These are phyloP conservation scores for Drosophila persimilis DNA, from an alignment of 1,140 invertebrate genomes.

Conservation along the genomic window DNA sequence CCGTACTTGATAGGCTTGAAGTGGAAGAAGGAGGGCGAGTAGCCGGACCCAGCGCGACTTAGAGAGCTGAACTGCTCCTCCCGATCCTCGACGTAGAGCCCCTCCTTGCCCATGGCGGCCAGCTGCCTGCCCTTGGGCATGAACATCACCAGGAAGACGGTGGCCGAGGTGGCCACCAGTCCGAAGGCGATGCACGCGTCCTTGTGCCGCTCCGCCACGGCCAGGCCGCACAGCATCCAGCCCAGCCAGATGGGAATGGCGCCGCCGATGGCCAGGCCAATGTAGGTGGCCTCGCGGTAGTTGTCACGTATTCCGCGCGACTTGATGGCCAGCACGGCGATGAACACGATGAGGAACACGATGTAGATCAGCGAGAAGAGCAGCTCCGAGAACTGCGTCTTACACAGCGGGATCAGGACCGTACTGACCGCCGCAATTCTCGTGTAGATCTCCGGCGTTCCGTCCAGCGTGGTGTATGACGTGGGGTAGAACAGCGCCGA, in stretches of 20 bases:
- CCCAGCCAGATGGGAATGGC: conserved; percentile 94
- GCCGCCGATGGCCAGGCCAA: conserved; percentile 92
- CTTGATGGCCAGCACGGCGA: conserved; percentile 92
- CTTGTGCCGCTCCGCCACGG: conserved; percentile 89
- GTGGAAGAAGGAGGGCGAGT: conserved; percentile 95
- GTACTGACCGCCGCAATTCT: conserved; percentile 74
- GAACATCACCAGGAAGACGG: conserved; percentile 96
- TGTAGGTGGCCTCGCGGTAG: conserved; percentile 94
- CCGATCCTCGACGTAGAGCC: conserved; percentile 90
- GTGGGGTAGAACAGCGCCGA: conserved; percentile 79
- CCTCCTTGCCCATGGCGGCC: conserved; percentile 93
- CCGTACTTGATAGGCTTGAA: conserved; percentile 92
- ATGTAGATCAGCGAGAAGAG: conserved; percentile 92
- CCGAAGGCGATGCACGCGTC: conserved; percentile 95
- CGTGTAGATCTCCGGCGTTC: conserved; percentile 73
- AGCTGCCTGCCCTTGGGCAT: conserved; percentile 96
- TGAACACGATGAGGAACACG: conserved; percentile 92
- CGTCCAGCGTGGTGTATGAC: conserved; percentile 67
- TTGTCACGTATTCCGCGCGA: conserved; percentile 95
- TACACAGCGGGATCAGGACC: conserved; percentile 85
- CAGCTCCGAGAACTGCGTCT: conserved; percentile 87
- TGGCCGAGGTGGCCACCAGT: conserved; percentile 90
- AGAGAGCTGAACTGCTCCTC: conserved; percentile 90
- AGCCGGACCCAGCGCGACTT: conserved; percentile 90
- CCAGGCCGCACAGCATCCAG: conserved; percentile 90